phyloP scores from a whole-genome alignment of 2,113 vertebrate genomes.

The Daubentonia madagascariensis region DNA sequence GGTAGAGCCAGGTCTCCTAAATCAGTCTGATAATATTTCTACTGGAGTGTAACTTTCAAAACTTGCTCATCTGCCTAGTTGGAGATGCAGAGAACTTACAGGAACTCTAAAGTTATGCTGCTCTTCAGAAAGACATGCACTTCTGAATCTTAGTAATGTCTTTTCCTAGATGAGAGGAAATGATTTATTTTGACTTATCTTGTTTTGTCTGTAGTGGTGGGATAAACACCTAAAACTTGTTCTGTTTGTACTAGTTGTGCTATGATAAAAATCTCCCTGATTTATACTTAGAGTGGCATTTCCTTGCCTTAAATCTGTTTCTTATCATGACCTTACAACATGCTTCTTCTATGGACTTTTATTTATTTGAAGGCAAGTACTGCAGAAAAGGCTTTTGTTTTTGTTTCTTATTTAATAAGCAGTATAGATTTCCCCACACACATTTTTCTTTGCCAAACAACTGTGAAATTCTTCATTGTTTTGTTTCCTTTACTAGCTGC shows the following conservation, averaged over 20 bases:
- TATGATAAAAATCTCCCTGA: not conserved
- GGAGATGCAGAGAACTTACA: not conserved
- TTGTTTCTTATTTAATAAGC: conserved; percentile 48
- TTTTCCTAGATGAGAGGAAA: conserved; percentile 24
- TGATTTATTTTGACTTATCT: not conserved
- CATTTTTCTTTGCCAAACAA: conserved; percentile 34
- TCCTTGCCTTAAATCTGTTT: not conserved
- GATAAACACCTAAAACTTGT: not conserved
- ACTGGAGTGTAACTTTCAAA: not conserved
- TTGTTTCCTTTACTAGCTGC: conserved; percentile 46
- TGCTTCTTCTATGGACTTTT: not conserved
- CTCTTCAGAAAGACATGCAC: not conserved
- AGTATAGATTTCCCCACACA: not conserved
- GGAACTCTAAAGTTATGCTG: not conserved
- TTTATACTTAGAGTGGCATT: conserved; percentile 10
- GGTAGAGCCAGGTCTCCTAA: not conserved
- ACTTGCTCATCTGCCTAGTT: not conserved
- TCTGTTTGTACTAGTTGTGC: not conserved
- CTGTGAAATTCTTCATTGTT: conserved; percentile 46
- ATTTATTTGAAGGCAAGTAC: conserved; percentile 30
- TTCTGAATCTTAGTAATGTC: not conserved
- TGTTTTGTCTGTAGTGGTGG: not conserved
- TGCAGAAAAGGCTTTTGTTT: conserved; percentile 42
- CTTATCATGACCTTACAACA: not conserved
- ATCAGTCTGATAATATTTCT: not conserved